These are phyloP conservation scores for Balaenoptera acutorostrata DNA, from an alignment of 2,113 vertebrate genomes.

Conservation along the genomic window DNA sequence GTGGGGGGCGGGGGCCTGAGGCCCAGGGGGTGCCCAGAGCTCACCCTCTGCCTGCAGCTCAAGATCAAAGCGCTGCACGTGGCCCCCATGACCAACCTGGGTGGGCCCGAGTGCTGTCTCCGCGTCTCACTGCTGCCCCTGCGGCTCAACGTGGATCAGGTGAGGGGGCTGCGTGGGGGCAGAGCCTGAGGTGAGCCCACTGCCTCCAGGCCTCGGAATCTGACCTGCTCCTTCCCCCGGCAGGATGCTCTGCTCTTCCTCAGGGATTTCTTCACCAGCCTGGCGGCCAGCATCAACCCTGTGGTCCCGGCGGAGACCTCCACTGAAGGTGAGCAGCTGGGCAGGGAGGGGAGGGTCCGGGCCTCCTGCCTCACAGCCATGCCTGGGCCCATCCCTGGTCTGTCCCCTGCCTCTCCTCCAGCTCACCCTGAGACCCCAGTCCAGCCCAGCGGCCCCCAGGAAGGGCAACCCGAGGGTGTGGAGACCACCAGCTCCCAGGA, in stretches of 20 bases:
- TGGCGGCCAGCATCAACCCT: slow-evolving; percentile 87
- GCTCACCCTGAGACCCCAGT: slow-evolving; percentile 6
- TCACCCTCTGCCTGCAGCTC: slow-evolving; percentile 76
- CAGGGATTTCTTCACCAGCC: slow-evolving; percentile 91
- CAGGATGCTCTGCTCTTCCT: slow-evolving; percentile 95
- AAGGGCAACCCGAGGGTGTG: slow-evolving; percentile 58
- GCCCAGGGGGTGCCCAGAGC: background rate
- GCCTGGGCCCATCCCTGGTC: background rate
- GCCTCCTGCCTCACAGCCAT: background rate
- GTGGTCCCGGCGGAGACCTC: slow-evolving; percentile 85
- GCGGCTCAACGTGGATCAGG: slow-evolving; percentile 92
- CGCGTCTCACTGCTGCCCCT: slow-evolving; percentile 91
- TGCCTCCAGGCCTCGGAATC: background rate
- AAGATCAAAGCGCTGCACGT: slow-evolving; percentile 93
- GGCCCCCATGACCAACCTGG: slow-evolving; percentile 85
- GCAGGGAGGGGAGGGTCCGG: fast-evolving
- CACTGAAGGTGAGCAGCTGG: slow-evolving; percentile 82
- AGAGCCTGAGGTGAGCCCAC: fast-evolving
- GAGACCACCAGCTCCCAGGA: slow-evolving; percentile 83
- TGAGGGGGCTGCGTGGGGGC: background rate
- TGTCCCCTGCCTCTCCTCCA: background rate
- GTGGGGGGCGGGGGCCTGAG: background rate
- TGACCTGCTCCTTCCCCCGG: background rate
- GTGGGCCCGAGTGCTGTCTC: slow-evolving; percentile 91
- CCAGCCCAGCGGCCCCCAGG: slow-evolving; percentile 42